Conservation (phyloP, 2,888 invertebrate species). For the Eulithis testata region DNA sequence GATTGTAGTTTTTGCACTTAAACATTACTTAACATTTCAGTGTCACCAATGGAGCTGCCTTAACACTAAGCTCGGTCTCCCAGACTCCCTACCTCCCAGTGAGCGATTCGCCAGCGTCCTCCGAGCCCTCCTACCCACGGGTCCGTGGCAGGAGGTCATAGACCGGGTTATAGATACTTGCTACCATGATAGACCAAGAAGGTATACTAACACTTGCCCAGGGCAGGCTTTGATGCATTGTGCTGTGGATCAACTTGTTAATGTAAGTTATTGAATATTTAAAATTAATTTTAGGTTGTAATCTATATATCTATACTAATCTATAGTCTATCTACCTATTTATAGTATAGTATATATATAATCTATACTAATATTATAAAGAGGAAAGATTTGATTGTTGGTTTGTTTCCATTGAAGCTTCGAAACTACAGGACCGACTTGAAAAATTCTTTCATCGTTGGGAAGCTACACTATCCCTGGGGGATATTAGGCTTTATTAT, state of each 20-base stretch:
- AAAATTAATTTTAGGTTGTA: too few relatives aligned
- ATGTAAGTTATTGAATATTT: slow-evolving; percentile 49
- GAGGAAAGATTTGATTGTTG: too few relatives aligned
- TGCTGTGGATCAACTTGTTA: slow-evolving; percentile 67
- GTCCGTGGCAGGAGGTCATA: slow-evolving; percentile 58
- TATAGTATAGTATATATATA: too few relatives aligned
- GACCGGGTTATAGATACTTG: slow-evolving; percentile 55
- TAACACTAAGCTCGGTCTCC: slow-evolving; percentile 59
- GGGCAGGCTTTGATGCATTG: slow-evolving; percentile 73
- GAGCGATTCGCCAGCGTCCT: slow-evolving; percentile 48
- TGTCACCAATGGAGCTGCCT: slow-evolving; percentile 72
- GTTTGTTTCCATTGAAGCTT: too few relatives aligned
- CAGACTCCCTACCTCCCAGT: slow-evolving; percentile 54
- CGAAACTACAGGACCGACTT: too few relatives aligned
- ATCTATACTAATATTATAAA: too few relatives aligned
- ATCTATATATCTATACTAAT: too few relatives aligned
- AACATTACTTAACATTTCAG: slow-evolving; percentile 56
- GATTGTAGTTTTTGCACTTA: too few relatives aligned
- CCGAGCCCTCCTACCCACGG: slow-evolving; percentile 52
- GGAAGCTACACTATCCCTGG: too few relatives aligned
- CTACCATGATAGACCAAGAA: slow-evolving; percentile 54
- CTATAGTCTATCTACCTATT: too few relatives aligned
- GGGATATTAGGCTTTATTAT: too few relatives aligned
- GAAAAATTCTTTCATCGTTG: too few relatives aligned
- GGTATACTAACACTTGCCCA: slow-evolving; percentile 67